phyloP scores from a whole-genome alignment of 2,797 vertebrate species.

The Adrianichthys oophorus region DNA sequence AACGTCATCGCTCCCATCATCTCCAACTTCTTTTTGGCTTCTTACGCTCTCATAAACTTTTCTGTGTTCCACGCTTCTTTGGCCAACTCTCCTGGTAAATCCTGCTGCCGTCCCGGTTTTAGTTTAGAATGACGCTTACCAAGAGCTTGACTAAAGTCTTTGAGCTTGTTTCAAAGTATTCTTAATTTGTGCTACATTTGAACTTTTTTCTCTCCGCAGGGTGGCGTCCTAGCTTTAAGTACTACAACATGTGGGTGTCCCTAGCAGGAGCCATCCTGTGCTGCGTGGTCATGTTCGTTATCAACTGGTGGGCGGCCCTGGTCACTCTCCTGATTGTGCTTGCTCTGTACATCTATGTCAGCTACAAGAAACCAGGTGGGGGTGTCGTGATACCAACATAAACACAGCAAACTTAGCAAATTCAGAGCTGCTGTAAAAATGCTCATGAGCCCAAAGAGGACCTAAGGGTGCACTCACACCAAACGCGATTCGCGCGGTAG shows the following conservation, averaged over 20 bases:
- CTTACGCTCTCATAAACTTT: slow-evolving; percentile 97
- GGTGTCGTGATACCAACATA: neutral
- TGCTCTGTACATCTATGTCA: slow-evolving; percentile 95
- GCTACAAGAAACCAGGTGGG: slow-evolving; percentile 95
- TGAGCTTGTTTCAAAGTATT: no score
- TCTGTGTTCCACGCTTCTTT: slow-evolving; percentile 96
- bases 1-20: slow-evolving; percentile 98
- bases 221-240: slow-evolving; percentile 97
- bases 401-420: no score
- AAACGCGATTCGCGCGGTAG: no score
- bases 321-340: slow-evolving; percentile 93
- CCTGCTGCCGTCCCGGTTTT: no score
- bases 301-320: slow-evolving; percentile 97
- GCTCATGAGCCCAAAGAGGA: no score
- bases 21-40: slow-evolving; percentile 98
- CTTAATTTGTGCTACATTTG: no score
- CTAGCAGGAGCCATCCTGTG: slow-evolving; percentile 90
- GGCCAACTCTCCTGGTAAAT: slow-evolving; percentile 93
- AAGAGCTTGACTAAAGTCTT: no score
- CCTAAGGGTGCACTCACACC: no score
- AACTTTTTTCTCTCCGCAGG: slow-evolving; percentile 67
- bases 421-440: no score
- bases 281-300: slow-evolving; percentile 96
- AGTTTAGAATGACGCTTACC: neutral
- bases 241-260: slow-evolving; percentile 98